Percentiles rank a stretch among this genome's conserved stretches.
These are phyloP conservation scores for Hylaeus volcanicus DNA, from an alignment of 1,140 invertebrate genomes.

Conservation along the genomic window DNA sequence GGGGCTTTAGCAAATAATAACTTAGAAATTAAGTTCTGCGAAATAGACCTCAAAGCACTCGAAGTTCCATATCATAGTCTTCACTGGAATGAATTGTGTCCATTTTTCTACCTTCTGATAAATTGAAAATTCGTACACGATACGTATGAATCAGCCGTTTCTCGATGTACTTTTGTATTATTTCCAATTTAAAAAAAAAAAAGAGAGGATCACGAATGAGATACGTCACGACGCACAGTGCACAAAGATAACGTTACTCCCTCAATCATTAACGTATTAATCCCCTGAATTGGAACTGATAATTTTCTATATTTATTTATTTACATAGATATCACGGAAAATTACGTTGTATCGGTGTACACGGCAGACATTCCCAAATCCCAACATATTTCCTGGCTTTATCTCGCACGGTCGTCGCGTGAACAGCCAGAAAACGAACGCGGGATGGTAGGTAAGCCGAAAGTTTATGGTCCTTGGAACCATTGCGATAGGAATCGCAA, in stretches of 20 bases:
- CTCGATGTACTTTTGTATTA: no score
- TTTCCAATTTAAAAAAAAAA: no score
- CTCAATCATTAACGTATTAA: background rate
- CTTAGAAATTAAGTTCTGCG: no score
- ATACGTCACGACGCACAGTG: background rate
- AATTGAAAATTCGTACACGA: no score
- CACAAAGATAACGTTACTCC: background rate
- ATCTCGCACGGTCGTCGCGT: slow-evolving; percentile 45
- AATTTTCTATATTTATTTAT: slow-evolving; percentile 26
- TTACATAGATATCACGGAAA: slow-evolving; percentile 7
- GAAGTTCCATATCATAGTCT: no score
- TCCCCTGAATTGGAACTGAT: background rate
- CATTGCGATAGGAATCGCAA: slow-evolving; percentile 36
- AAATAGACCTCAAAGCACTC: no score
- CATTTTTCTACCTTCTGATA: no score
- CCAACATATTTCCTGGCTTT: slow-evolving; percentile 56
- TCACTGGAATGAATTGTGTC: no score
- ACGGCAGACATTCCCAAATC: slow-evolving; percentile 29
- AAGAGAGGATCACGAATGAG: no score
- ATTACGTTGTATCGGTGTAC: slow-evolving; percentile 23
- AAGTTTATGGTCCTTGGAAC: slow-evolving; percentile 51
- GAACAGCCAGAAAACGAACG: slow-evolving; percentile 45
- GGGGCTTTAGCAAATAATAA: no score
- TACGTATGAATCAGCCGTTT: no score
- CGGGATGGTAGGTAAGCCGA: slow-evolving; percentile 32